These are phyloP conservation scores for Balearica regulorum DNA, from an alignment of 2,797 vertebrate genomes.

Conservation along the genomic window DNA sequence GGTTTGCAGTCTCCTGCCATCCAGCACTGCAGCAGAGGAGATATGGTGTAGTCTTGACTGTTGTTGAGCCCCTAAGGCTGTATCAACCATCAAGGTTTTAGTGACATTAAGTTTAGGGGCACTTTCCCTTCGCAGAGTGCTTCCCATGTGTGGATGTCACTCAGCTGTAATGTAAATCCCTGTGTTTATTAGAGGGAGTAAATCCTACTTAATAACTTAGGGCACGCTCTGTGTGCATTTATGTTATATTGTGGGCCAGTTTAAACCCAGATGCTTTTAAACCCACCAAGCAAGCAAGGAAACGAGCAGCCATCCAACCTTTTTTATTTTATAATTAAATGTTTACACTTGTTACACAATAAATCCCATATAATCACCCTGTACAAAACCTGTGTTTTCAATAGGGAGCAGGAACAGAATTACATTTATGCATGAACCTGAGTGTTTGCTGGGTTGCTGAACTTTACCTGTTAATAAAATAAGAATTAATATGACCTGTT, in stretches of 20 bases:
- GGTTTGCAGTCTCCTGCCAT: background rate
- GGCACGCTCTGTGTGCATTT: background rate
- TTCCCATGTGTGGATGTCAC: background rate
- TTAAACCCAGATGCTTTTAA: slow-evolving; percentile 1
- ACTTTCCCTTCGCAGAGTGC: background rate
- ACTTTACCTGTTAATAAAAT: background rate
- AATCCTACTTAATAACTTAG: slow-evolving; percentile 10
- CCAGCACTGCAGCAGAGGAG: background rate
- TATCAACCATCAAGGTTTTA: background rate
- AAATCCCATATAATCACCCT: background rate
- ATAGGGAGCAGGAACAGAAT: background rate
- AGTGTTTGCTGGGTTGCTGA: background rate
- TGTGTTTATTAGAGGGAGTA: background rate
- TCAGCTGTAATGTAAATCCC: background rate
- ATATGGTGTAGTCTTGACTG: background rate
- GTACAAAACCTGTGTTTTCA: background rate
- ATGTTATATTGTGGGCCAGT: background rate
- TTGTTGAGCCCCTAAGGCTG: background rate
- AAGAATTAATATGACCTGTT: background rate
- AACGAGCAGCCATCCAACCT: background rate
- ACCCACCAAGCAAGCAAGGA: background rate
- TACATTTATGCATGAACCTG: background rate
- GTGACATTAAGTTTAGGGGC: background rate
- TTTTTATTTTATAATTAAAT: slow-evolving; percentile 36
- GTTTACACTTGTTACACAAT: background rate